A percentile compares a stretch with the other conserved stretches of the same genome.
These are phyloP conservation scores for Muntiacus reevesi DNA, from an alignment of 2,113 vertebrate genomes.

Conservation along the genomic window DNA sequence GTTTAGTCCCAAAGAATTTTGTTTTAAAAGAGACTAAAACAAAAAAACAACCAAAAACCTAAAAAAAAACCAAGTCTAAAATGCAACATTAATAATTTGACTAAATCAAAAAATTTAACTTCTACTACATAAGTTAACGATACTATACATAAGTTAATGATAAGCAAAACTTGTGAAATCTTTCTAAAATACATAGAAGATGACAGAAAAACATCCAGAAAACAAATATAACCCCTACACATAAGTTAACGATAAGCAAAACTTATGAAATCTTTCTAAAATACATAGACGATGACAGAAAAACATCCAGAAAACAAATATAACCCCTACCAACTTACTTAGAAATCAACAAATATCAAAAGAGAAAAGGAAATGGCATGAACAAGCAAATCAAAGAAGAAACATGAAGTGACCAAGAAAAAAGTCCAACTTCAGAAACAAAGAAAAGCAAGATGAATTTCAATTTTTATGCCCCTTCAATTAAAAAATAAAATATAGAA, in stretches of 20 bases:
- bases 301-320: constrained; percentile 22
- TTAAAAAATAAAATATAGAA: not conserved
- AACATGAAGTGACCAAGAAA: not conserved
- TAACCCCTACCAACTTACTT: not conserved
- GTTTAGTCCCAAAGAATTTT: not conserved
- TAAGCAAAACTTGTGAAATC: not conserved
- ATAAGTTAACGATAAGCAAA: not conserved
- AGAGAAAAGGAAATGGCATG: not conserved
- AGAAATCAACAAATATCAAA: not conserved
- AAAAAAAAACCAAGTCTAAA: not conserved
- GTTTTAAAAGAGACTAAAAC: constrained; percentile 19
- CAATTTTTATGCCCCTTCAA: not conserved
- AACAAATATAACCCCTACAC: not conserved
- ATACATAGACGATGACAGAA: not conserved
- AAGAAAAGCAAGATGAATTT: not conserved
- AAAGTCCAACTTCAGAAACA: not conserved
- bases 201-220: constrained; percentile 1
- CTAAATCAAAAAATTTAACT: constrained; percentile 4
- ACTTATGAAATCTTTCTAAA: not conserved
- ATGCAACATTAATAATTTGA: not conserved
- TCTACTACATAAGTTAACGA: not conserved
- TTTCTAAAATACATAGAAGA: not conserved
- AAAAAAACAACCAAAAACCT: not conserved
- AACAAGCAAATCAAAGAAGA: not conserved
- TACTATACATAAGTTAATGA: not conserved